phyloP scores from a whole-genome alignment of 2,888 invertebrate species.

The Blastobasis lacticolella region DNA sequence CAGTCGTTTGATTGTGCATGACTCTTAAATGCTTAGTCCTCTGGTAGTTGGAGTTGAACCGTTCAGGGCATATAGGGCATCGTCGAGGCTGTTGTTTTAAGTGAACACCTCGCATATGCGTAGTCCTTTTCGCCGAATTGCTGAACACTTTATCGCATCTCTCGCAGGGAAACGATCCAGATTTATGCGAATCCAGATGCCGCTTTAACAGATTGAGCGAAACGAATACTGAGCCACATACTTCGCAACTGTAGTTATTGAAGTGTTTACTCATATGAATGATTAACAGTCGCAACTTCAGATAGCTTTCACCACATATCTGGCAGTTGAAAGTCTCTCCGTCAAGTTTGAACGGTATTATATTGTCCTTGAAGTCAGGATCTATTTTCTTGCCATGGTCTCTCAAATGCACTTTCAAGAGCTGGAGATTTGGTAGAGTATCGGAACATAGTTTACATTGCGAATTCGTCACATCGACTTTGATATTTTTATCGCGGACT shows the following conservation, averaged over 20 bases:
- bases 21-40: constrained; percentile 50
- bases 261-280: constrained; percentile 61
- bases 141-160: constrained; percentile 53
- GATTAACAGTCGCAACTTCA: constrained; percentile 41
- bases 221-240: constrained; percentile 49
- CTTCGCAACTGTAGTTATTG: constrained; percentile 54
- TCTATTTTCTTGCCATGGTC: constrained; percentile 39
- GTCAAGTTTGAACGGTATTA: constrained; percentile 52
- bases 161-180: constrained; percentile 47
- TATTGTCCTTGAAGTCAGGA: constrained; percentile 35
- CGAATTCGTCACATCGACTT: constrained; percentile 44
- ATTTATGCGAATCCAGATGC: constrained; percentile 43
- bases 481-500: constrained; percentile 37
- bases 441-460: constrained; percentile 45
- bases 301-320: constrained; percentile 39
- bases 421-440: constrained; percentile 23
- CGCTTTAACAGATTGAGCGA: constrained; percentile 36
- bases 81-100: constrained; percentile 37
- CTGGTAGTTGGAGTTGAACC: constrained; percentile 52
- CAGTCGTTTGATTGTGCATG: constrained; percentile 40
- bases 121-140: constrained; percentile 37
- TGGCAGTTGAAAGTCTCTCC: constrained; percentile 42
- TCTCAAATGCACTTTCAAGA: constrained; percentile 42
- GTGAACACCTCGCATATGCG: constrained; percentile 48
- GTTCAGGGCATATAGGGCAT: constrained; percentile 52